Conservation (phyloP, 2,888 invertebrate species). For the Lochmaea capreae region DNA sequence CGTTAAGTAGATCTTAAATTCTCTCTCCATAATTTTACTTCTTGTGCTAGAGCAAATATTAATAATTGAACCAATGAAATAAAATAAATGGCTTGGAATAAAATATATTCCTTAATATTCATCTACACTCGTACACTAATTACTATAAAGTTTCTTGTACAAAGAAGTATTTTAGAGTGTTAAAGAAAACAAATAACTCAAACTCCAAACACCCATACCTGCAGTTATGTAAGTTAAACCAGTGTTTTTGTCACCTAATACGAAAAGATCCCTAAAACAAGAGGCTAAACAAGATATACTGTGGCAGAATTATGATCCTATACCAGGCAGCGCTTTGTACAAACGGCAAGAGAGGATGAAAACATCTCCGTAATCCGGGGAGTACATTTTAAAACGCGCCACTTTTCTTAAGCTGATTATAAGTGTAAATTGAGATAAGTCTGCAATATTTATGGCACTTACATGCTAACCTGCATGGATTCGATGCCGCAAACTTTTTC, state of each 20-base stretch:
- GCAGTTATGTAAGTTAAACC: constrained; percentile 19
- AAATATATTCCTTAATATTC: no score
- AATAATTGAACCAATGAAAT: no score
- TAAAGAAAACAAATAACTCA: constrained; percentile 1
- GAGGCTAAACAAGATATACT: constrained; percentile 61
- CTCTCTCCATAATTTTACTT: no score
- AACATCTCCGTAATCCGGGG: constrained; percentile 62
- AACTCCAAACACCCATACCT: constrained; percentile 11
- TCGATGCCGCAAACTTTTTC: constrained; percentile 47
- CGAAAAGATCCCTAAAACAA: constrained; percentile 44
- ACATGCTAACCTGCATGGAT: constrained; percentile 61
- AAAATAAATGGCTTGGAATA: no score
- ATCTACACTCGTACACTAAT: no score
- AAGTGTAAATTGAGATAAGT: constrained; percentile 67
- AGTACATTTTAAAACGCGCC: constrained; percentile 66
- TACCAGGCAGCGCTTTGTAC: constrained; percentile 6
- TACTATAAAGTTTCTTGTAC: no score
- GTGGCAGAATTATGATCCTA: constrained; percentile 59
- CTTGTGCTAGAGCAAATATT: no score
- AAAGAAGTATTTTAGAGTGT: no score
- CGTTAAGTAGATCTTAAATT: no score
- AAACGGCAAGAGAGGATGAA: constrained; percentile 52
- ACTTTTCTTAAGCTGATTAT: constrained; percentile 68
- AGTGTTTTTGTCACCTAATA: constrained; percentile 33
- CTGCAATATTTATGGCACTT: constrained; percentile 67